These are phyloP conservation scores for Chelonus insularis DNA, from an alignment of 1,140 invertebrate species.

Conservation along the genomic window DNA sequence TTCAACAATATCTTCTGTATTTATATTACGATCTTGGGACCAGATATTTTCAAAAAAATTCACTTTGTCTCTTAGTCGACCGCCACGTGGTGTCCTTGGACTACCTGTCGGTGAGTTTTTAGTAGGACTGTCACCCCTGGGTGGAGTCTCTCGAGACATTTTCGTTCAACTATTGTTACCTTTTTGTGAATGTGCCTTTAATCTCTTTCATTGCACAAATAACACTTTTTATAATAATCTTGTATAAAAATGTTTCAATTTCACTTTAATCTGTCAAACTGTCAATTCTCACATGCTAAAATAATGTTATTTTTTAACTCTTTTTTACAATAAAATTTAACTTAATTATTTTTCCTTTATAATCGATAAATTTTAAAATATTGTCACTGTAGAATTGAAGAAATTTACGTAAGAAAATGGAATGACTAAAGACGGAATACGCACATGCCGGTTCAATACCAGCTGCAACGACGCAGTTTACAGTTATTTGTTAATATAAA, in stretches of 20 bases:
- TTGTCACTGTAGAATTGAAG: too few species aligned
- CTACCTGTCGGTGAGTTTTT: slow-evolving; percentile 29
- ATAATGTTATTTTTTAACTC: too few species aligned
- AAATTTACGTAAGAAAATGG: not conserved
- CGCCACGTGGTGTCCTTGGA: slow-evolving; percentile 55
- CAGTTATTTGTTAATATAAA: not conserved
- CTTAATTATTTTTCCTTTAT: too few species aligned
- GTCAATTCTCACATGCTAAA: too few species aligned
- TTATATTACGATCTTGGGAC: slow-evolving; percentile 56
- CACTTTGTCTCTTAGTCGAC: slow-evolving; percentile 69
- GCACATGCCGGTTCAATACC: slow-evolving; percentile 23
- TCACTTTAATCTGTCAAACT: too few species aligned
- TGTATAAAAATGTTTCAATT: too few species aligned
- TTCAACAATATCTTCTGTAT: slow-evolving; percentile 48
- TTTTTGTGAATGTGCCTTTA: too few species aligned
- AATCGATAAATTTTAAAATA: too few species aligned
- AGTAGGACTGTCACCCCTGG: slow-evolving; percentile 31
- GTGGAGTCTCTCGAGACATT: slow-evolving; percentile 27
- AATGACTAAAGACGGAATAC: not conserved
- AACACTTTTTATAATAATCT: too few species aligned
- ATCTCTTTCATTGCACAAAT: too few species aligned
- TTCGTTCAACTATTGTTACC: too few species aligned
- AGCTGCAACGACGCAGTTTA: slow-evolving; percentile 1
- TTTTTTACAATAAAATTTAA: too few species aligned
- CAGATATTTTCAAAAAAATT: slow-evolving; percentile 78